phyloP scores from a whole-genome alignment of 2,888 invertebrate genomes.

The Trichopria drosophilae region DNA sequence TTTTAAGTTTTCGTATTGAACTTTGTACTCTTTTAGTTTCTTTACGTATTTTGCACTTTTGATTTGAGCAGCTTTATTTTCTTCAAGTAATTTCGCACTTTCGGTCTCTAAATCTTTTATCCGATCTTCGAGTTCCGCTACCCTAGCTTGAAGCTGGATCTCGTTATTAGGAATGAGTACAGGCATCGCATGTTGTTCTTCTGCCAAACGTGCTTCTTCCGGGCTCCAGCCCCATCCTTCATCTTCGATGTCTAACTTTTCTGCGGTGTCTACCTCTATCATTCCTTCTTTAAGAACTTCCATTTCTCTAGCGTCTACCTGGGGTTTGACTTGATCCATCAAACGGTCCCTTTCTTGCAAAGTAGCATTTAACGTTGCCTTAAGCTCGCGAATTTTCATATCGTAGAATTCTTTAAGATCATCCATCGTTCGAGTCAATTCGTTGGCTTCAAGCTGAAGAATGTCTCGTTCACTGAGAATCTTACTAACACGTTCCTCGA shows the following conservation, averaged over 20 bases:
- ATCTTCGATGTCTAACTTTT: conserved; percentile 58
- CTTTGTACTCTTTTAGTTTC: conserved; percentile 82
- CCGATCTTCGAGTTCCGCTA: conserved; percentile 64
- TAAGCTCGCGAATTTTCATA: conserved; percentile 31
- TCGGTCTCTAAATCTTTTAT: conserved; percentile 65
- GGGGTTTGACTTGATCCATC: conserved; percentile 2
- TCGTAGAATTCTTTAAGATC: conserved; percentile 33
- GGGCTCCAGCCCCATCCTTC: conserved; percentile 68
- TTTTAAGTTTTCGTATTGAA: conserved; percentile 65
- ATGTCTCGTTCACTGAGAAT: conserved; percentile 41
- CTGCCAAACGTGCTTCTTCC: conserved; percentile 61
- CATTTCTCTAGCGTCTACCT: conserved; percentile 17
- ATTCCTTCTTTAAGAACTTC: conserved; percentile 47
- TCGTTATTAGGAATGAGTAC: conserved; percentile 42
- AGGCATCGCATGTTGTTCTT: conserved; percentile 35
- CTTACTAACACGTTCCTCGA: conserved; percentile 36
- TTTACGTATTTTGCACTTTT: conserved; percentile 79
- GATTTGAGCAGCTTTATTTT: conserved; percentile 68
- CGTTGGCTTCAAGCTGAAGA: conserved; percentile 44
- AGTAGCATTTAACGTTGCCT: conserved; percentile 34
- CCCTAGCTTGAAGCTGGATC: conserved; percentile 52
- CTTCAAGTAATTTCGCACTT: conserved; percentile 64
- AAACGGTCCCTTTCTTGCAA: conserved; percentile 30
- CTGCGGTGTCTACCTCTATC: conserved; percentile 54
- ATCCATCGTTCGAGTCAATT: conserved; percentile 39